A percentile compares a stretch with the other conserved stretches of the same genome.
These are phyloP conservation scores for Syngnathus rostellatus DNA, from an alignment of 2,797 vertebrate species.

Conservation along the genomic window DNA sequence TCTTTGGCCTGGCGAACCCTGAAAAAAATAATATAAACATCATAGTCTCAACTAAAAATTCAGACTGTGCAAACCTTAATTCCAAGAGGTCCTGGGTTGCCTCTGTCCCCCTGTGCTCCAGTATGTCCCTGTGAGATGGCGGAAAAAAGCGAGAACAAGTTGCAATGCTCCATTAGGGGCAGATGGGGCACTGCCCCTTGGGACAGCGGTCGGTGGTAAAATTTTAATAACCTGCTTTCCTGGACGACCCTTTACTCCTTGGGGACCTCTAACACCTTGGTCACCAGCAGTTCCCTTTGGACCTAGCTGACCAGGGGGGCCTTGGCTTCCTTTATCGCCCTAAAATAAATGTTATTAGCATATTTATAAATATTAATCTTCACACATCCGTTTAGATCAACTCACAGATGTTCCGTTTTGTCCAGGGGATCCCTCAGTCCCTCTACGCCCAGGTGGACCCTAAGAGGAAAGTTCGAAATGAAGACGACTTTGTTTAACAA, in stretches of 20 bases:
- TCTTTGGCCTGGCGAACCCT: constrained; percentile 59
- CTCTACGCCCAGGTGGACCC: constrained; percentile 55
- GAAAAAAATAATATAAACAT: constrained; percentile 3
- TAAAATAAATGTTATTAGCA: constrained; percentile 26
- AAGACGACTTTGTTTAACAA: constrained; percentile 1
- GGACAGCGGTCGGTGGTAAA: background rate
- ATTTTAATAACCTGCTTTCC: constrained; percentile 56
- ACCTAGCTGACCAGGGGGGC: constrained; percentile 48
- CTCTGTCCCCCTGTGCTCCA: constrained; percentile 54
- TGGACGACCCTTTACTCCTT: constrained; percentile 47
- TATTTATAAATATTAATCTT: background rate
- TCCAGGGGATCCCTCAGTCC: constrained; percentile 46
- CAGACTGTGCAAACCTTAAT: constrained; percentile 45
- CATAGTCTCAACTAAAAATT: background rate
- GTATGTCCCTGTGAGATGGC: constrained; percentile 49
- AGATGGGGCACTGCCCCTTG: too few species aligned
- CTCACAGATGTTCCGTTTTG: constrained; percentile 60
- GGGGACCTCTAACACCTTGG: constrained; percentile 47
- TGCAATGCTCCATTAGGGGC: background rate
- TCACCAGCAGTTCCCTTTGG: constrained; percentile 55
- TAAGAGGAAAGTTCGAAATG: constrained; percentile 32
- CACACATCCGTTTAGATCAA: constrained; percentile 12
- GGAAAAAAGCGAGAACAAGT: background rate
- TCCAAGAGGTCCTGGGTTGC: constrained; percentile 44
- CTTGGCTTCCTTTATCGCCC: constrained; percentile 60